Evolutionary conservation across 2,888 invertebrate species (phyloP).

Genomic region (Andrena marginata): DNA sequence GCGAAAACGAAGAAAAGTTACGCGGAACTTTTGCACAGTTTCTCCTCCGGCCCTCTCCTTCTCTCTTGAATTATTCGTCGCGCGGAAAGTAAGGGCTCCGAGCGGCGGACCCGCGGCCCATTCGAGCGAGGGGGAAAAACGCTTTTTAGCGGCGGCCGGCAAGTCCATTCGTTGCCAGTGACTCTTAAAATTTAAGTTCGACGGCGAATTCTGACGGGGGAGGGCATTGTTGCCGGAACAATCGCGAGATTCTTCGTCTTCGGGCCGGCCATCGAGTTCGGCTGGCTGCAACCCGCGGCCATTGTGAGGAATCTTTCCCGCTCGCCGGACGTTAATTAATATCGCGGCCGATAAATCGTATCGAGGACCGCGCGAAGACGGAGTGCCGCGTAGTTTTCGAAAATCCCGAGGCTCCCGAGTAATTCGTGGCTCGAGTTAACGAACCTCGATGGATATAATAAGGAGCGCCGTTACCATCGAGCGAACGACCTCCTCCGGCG

Average conservation of each 20-base stretch:
- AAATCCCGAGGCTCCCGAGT: background rate
- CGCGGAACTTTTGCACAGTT: conserved; percentile 37
- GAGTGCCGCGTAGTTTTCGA: conserved; percentile 14
- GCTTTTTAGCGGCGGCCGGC: conserved; percentile 51
- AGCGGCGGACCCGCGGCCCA: conserved; percentile 18
- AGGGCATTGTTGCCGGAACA: conserved; percentile 58
- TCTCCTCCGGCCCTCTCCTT: background rate
- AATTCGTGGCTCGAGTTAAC: background rate
- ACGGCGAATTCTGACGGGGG: conserved; percentile 26
- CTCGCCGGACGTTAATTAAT: conserved; percentile 51
- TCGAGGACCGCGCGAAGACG: conserved; percentile 14
- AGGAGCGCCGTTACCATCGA: conserved; percentile 19
- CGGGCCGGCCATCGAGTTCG: background rate
- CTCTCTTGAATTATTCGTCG: conserved; percentile 62
- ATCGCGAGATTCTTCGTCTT: conserved; percentile 42
- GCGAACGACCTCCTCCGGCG: background rate
- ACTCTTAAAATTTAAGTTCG: conserved; percentile 65
- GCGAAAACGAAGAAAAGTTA: conserved; percentile 34
- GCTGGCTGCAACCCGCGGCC: conserved; percentile 39
- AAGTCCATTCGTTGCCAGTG: conserved; percentile 58
- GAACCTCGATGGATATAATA: conserved; percentile 32
- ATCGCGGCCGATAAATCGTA: conserved; percentile 54
- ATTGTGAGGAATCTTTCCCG: conserved; percentile 53
- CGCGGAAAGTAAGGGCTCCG: conserved; percentile 54
- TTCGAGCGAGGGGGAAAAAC: conserved; percentile 48